Conservation (phyloP, 2,797 vertebrate genomes). For the Danio choprae region DNA sequence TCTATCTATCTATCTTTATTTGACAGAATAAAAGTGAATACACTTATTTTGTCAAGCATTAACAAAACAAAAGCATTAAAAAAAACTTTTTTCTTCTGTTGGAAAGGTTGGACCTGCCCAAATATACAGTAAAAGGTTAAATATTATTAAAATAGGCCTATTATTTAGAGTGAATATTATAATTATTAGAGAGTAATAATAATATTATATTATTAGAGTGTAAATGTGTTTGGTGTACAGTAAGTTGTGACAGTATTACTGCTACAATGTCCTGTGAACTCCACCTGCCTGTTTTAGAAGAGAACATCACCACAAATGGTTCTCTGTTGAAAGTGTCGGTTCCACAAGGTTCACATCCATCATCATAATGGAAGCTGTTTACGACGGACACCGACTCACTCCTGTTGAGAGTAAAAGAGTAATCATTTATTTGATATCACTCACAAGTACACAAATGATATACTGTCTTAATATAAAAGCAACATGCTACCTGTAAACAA, state of each 20-base stretch:
- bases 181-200: too few relatives aligned
- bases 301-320: constrained; percentile 88
- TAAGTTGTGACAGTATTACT: not conserved
- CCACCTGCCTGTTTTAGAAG: constrained; percentile 59
- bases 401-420: constrained; percentile 68
- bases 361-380: constrained; percentile 86
- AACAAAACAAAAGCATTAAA: too few relatives aligned
- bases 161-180: not conserved
- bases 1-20: too few relatives aligned
- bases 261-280: not conserved
- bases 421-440: not conserved
- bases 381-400: constrained; percentile 74
- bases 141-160: too few relatives aligned
- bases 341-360: constrained; percentile 77
- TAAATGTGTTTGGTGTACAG: not conserved
- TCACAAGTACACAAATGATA: not conserved
- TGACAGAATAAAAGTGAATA: too few relatives aligned
- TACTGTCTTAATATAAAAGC: not conserved
- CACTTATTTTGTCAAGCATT: too few relatives aligned
- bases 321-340: constrained; percentile 85
- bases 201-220: too few relatives aligned
- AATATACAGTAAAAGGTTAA: too few relatives aligned
- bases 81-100: too few relatives aligned
- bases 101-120: too few relatives aligned
- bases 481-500: constrained; percentile 86